Evolutionary conservation across 2,888 invertebrate species (phyloP).

Genomic region (Dynastes hyllus): DNA sequence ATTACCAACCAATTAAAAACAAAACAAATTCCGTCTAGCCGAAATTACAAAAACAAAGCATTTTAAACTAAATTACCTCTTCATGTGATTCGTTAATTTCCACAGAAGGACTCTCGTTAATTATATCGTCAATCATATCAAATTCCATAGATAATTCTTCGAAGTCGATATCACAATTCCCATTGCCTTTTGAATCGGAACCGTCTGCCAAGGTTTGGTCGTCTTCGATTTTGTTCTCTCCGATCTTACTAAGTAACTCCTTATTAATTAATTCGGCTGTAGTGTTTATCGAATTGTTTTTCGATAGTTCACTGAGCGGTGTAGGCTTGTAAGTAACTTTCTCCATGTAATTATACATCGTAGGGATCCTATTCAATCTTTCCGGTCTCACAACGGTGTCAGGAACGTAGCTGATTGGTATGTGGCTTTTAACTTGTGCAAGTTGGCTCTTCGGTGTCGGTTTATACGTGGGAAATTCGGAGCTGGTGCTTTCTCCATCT

Average conservation of each 20-base stretch:
- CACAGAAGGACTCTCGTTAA: slow-evolving; percentile 56
- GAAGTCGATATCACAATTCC: slow-evolving; percentile 62
- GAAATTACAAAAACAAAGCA: neutral
- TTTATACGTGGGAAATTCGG: slow-evolving; percentile 68
- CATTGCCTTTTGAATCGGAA: slow-evolving; percentile 33
- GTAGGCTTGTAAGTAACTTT: slow-evolving; percentile 69
- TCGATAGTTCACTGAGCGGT: slow-evolving; percentile 67
- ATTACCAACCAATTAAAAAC: no score
- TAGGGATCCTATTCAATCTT: slow-evolving; percentile 63
- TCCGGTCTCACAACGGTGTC: slow-evolving; percentile 73
- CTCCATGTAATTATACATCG: slow-evolving; percentile 58
- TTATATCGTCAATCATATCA: slow-evolving; percentile 70
- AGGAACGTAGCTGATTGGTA: slow-evolving; percentile 73
- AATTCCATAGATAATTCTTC: slow-evolving; percentile 69
- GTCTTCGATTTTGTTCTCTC: slow-evolving; percentile 11
- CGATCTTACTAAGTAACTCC: slow-evolving; percentile 25
- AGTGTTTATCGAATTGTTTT: slow-evolving; percentile 47
- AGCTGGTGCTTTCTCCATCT: slow-evolving; percentile 71
- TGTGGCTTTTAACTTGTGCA: slow-evolving; percentile 69
- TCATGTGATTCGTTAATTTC: neutral
- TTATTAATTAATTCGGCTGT: slow-evolving; percentile 19
- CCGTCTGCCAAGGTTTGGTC: neutral
- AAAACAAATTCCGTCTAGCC: no score
- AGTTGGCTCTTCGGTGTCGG: slow-evolving; percentile 72
- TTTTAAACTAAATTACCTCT: slow-evolving; percentile 29